These are phyloP conservation scores for Anguilla anguilla DNA, from an alignment of 2,797 vertebrate species.

Conservation along the genomic window DNA sequence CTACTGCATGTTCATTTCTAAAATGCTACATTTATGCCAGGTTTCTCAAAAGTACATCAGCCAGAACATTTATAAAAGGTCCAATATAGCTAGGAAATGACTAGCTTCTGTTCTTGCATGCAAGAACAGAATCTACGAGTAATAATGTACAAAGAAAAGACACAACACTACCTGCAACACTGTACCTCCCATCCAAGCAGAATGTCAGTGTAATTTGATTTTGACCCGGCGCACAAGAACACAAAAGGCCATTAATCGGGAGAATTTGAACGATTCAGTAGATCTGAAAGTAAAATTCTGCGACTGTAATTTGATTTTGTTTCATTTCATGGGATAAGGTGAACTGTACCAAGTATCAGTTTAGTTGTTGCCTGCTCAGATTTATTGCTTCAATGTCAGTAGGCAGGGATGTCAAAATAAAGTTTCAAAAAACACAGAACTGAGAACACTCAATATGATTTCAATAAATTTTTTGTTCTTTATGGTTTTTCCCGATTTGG, in stretches of 20 bases:
- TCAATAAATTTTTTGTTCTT: constrained; percentile 8
- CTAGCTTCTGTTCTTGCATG: neutral
- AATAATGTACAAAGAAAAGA: neutral
- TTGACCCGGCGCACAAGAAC: neutral
- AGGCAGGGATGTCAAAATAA: neutral
- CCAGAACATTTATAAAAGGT: neutral
- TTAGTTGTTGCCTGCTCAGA: constrained; percentile 28
- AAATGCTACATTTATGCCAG: neutral
- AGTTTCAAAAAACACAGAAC: neutral
- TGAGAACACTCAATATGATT: constrained; percentile 27
- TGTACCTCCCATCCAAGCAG: constrained; percentile 9
- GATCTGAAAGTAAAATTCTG: neutral
- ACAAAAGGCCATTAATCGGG: neutral
- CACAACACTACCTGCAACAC: neutral
- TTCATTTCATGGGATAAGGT: neutral
- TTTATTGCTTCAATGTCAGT: constrained; percentile 32
- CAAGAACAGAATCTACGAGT: neutral
- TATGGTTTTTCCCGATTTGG: constrained; percentile 1
- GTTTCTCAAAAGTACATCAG: neutral
- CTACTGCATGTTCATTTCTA: neutral
- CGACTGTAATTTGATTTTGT: constrained; percentile 43
- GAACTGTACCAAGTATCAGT: neutral
- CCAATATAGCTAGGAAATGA: neutral
- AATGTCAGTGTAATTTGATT: neutral
- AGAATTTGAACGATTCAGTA: neutral